Conservation (phyloP, 2,113 vertebrate species). For the Rutilus rutilus region DNA sequence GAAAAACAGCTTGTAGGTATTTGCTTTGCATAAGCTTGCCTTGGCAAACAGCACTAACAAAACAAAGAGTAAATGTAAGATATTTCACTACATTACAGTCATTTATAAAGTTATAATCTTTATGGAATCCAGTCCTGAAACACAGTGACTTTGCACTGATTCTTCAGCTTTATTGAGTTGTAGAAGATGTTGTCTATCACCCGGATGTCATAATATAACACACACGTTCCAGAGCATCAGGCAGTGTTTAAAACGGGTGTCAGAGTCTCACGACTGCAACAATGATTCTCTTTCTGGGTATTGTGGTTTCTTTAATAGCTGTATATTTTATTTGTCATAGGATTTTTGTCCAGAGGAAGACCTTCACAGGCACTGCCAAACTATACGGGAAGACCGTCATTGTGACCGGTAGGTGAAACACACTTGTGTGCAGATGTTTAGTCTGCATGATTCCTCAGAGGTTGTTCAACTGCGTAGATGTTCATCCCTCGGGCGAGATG, state of each 20-base stretch:
- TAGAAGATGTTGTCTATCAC: background rate
- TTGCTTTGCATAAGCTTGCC: no score
- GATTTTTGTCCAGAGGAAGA: slow-evolving; percentile 45
- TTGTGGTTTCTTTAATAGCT: background rate
- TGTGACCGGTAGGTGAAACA: slow-evolving; percentile 28
- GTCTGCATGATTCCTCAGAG: background rate
- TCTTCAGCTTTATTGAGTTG: background rate
- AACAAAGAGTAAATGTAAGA: background rate
- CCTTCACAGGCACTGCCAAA: slow-evolving; percentile 9
- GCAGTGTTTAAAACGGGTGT: background rate
- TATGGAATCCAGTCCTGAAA: no score
- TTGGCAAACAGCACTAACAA: background rate
- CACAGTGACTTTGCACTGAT: background rate
- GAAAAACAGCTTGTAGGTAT: background rate
- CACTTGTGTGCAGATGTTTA: background rate
- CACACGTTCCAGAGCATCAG: background rate
- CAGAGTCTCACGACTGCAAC: background rate
- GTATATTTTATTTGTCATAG: slow-evolving; percentile 28
- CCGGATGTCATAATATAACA: background rate
- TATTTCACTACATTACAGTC: background rate
- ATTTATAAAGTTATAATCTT: background rate
- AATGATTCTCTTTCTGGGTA: background rate
- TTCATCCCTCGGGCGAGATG: background rate
- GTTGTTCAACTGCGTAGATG: background rate
- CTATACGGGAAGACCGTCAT: slow-evolving; percentile 47